Evolutionary conservation across 2,113 vertebrate species (phyloP).

Genomic region (Plestiodon gilberti): DNA sequence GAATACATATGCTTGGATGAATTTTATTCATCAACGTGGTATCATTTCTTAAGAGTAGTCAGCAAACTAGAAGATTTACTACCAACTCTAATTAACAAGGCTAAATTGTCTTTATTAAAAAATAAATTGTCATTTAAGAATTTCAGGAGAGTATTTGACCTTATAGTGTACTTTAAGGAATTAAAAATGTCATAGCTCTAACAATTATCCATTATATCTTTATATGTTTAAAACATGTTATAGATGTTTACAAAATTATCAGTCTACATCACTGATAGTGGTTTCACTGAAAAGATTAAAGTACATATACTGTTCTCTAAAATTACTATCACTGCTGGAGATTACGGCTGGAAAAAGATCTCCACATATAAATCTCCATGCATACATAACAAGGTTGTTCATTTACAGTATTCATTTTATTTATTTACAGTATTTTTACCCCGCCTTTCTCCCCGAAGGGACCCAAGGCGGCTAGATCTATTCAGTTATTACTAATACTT

Average conservation of each 20-base stretch:
- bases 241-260: background rate
- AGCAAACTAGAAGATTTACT: conserved; percentile 49
- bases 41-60: conserved; percentile 37
- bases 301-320: background rate
- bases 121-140: conserved; percentile 52
- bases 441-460: too few species aligned
- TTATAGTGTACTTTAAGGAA: conserved; percentile 33
- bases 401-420: background rate
- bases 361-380: background rate
- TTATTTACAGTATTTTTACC: too few species aligned
- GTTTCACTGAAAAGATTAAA: conserved; percentile 34
- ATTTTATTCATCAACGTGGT: background rate
- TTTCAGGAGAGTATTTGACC: conserved; percentile 25
- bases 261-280: conserved; percentile 16
- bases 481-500: too few species aligned
- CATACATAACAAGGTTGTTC: conserved; percentile 1
- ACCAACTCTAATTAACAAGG: conserved; percentile 53
- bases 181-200: conserved; percentile 10
- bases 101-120: conserved; percentile 66
- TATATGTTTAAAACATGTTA: background rate
- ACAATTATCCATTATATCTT: background rate
- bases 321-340: conserved; percentile 17
- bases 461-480: too few species aligned
- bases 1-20: background rate
- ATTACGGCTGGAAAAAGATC: conserved; percentile 31